Base-by-base conservation (phyloP, 1,140 invertebrate genomes). In the Acromyrmex charruanus region DNA sequence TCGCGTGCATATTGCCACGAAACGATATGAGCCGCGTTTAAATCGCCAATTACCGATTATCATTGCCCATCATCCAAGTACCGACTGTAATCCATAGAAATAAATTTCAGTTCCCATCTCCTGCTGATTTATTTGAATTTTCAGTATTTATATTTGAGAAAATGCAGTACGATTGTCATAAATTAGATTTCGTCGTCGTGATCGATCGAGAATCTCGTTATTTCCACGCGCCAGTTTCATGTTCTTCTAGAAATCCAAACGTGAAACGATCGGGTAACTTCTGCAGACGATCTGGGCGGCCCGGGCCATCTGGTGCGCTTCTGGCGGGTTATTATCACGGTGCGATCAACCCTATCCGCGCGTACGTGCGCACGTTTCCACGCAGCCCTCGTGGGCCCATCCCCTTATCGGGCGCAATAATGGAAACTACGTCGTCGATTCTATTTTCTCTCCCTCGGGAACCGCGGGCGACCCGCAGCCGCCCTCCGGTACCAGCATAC, bases 381-480 rank as follows among this genome's bases (percentile, higher is more conserved):
- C 21, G 74, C 53, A 59, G 66, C 88, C 79, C 89, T 87, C 85
- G 79, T 74, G 71, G 44, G 53, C 61, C 61, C 85, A 79, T 75
- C 89, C 89, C 87, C 87, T 90, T 91, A 91, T 91, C 90, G 72
- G 87, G 44, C 87, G 72, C 87, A 88, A 94, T 94, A 95, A 95
- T 95, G 92, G 94, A 94, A 95, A 95, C 94, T 94, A 92, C 94
- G 93, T 95, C 94, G 94, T 93, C 93, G 93, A 95, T 95, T 95
- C 94, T 95, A 95, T 95, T 95, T 95, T 95, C 94, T 93, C 93
- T 95, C 92, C 92, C 93, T 90, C 88, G 93, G 91, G 93, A 94
- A 88, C 81, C 85, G 79, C 77, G 71, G 85, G 89, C 90, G 89
- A 88, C 91, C 39, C 39, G 39, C 85, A 88, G 85, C 87, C 88